These are phyloP conservation scores for Ecliptopera silaceata DNA, from an alignment of 2,888 invertebrate genomes.

Conservation along the genomic window DNA sequence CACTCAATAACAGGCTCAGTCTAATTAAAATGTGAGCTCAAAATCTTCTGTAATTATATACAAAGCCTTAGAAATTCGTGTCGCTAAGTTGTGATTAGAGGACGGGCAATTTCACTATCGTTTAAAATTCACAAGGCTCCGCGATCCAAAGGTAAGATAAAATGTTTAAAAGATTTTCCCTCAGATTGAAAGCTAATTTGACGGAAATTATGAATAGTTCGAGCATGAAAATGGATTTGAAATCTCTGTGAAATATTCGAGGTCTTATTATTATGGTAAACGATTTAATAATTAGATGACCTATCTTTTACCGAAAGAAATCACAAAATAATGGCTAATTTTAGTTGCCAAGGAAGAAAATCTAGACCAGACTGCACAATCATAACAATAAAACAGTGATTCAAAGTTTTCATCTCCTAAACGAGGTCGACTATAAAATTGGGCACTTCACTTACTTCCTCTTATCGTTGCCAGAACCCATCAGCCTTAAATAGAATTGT, in stretches of 20 bases:
- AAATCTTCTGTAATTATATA: conserved; percentile 21
- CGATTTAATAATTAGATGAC: conserved; percentile 8
- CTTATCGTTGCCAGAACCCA: conserved; percentile 25
- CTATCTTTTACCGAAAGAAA: no score
- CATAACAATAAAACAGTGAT: conserved; percentile 9
- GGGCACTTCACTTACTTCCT: conserved; percentile 22
- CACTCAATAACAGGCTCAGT: conserved; percentile 8
- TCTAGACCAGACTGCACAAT: background rate
- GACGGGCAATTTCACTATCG: conserved; percentile 26
- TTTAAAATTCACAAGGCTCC: conserved; percentile 23
- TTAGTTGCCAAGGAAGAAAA: no score
- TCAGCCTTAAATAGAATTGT: conserved; percentile 26
- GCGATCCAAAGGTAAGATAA: conserved; percentile 21
- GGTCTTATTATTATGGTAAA: conserved; percentile 1
- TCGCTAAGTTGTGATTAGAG: conserved; percentile 23
- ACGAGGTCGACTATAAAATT: conserved; percentile 21
- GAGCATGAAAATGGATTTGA: conserved; percentile 20
- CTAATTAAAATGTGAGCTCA: conserved; percentile 10
- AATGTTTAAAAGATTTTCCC: conserved; percentile 22
- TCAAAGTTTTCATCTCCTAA: conserved; percentile 6
- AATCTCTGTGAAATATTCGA: conserved; percentile 9
- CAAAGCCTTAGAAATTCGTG: conserved; percentile 20
- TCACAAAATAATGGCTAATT: no score
- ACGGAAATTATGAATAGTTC: conserved; percentile 24
- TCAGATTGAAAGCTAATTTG: conserved; percentile 19